Conservation (phyloP, 1,140 invertebrate genomes). For the Adoxophyes honmai region DNA sequence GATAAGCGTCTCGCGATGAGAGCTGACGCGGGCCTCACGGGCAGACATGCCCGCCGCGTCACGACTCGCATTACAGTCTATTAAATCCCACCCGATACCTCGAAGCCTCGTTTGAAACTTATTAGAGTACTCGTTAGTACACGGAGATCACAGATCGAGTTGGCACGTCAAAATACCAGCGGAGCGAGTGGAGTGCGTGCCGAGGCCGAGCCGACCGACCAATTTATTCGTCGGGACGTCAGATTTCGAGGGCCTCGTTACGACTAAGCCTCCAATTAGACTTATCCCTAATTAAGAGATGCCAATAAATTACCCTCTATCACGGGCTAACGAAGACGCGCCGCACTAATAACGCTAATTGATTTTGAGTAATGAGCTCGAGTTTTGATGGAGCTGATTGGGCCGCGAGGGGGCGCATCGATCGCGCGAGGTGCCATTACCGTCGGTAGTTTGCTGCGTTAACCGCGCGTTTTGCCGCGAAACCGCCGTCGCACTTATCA, state of each 20-base stretch:
- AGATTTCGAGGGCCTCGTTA: constrained; percentile 76
- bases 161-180: constrained; percentile 62
- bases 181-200: constrained; percentile 48
- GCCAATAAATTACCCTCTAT: constrained; percentile 79
- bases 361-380: constrained; percentile 76
- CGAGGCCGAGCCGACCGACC: constrained; percentile 51
- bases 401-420: constrained; percentile 47
- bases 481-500: no score
- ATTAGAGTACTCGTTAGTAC: constrained; percentile 34
- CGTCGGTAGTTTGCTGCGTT: background rate
- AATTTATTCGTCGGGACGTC: constrained; percentile 74
- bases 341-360: constrained; percentile 76
- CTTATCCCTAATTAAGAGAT: constrained; percentile 79
- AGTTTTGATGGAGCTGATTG: constrained; percentile 74
- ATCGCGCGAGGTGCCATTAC: constrained; percentile 30
- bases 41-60: background rate
- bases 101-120: constrained; percentile 31
- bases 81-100: constrained; percentile 6
- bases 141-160: constrained; percentile 34
- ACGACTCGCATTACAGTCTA: constrained; percentile 12
- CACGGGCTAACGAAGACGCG: constrained; percentile 76
- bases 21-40: constrained; percentile 2
- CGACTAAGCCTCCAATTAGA: constrained; percentile 79
- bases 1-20: constrained; percentile 26
- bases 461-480: background rate